These are phyloP conservation scores for Belonocnema kinseyi DNA, from an alignment of 1,140 invertebrate genomes.

Conservation along the genomic window DNA sequence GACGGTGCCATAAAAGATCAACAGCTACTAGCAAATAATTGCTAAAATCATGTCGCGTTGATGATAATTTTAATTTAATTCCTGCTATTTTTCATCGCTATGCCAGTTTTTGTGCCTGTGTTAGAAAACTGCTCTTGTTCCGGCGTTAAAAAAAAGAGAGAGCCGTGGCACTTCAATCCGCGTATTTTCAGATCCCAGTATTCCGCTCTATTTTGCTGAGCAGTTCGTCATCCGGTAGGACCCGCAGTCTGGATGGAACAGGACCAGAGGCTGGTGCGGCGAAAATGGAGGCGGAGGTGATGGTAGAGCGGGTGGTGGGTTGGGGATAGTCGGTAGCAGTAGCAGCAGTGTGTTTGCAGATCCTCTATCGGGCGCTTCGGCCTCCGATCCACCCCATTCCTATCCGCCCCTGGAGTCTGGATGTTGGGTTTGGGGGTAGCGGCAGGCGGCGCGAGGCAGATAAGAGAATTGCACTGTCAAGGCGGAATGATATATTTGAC, in stretches of 20 bases:
- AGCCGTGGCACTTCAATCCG: slow-evolving; percentile 54
- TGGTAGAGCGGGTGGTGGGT: slow-evolving; percentile 51
- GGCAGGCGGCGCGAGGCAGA: slow-evolving; percentile 76
- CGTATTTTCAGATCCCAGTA: slow-evolving; percentile 64
- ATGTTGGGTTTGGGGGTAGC: slow-evolving; percentile 64
- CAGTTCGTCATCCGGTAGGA: slow-evolving; percentile 69
- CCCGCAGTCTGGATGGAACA: slow-evolving; percentile 59
- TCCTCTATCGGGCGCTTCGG: slow-evolving; percentile 74
- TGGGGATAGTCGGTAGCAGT: slow-evolving; percentile 47
- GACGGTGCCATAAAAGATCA: no score
- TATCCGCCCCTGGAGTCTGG: slow-evolving; percentile 62
- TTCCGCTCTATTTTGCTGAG: slow-evolving; percentile 66
- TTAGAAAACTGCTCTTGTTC: neutral
- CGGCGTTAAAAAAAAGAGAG: slow-evolving; percentile 33
- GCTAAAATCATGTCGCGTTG: no score
- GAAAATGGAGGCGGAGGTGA: slow-evolving; percentile 61
- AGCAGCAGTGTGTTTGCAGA: slow-evolving; percentile 73
- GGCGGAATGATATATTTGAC: slow-evolving; percentile 90
- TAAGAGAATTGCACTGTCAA: slow-evolving; percentile 92
- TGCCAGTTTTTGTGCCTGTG: no score
- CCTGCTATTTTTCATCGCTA: no score
- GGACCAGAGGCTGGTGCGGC: slow-evolving; percentile 54
- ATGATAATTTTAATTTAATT: no score
- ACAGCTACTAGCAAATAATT: no score
- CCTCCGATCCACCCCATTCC: slow-evolving; percentile 64